phyloP scores from a whole-genome alignment of 2,113 vertebrate species.

The Calypte anna region DNA sequence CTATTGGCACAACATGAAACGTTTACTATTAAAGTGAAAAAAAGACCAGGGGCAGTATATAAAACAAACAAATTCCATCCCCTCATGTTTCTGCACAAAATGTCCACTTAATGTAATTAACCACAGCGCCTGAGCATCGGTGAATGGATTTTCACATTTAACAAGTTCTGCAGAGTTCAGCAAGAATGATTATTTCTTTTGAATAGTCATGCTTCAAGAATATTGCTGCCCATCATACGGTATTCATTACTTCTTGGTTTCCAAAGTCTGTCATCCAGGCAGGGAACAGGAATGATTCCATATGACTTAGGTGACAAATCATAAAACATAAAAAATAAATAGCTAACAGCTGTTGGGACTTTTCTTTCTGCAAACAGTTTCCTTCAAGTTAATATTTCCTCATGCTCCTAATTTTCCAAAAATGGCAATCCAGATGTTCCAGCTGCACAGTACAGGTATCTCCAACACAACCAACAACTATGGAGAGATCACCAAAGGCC shows the following conservation, averaged over 20 bases:
- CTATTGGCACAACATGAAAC: slow-evolving; percentile 54
- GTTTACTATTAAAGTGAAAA: slow-evolving; percentile 2
- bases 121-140: neutral
- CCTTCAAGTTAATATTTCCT: slow-evolving; percentile 51
- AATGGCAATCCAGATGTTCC: slow-evolving; percentile 52
- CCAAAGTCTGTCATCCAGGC: slow-evolving; percentile 23
- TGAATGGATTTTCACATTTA: slow-evolving; percentile 37
- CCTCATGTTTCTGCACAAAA: slow-evolving; percentile 38
- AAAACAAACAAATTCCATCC: slow-evolving; percentile 40
- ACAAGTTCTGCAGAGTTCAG: slow-evolving; percentile 10
- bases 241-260: slow-evolving; percentile 50
- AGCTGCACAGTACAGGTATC: neutral
- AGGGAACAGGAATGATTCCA: slow-evolving; percentile 60
- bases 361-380: slow-evolving; percentile 39
- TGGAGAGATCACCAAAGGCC: neutral
- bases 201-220: slow-evolving; percentile 42
- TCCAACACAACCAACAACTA: neutral
- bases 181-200: slow-evolving; percentile 45
- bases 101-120: slow-evolving; percentile 45
- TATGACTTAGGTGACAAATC: slow-evolving; percentile 63
- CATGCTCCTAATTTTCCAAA: slow-evolving; percentile 11
- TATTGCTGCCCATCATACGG: slow-evolving; percentile 47
- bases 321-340: slow-evolving; percentile 59
- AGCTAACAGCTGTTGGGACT: slow-evolving; percentile 46
- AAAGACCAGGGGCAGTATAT: neutral